Evolutionary conservation across 2,888 invertebrate genomes (phyloP).

Genomic region (Ceramica pisi): DNA sequence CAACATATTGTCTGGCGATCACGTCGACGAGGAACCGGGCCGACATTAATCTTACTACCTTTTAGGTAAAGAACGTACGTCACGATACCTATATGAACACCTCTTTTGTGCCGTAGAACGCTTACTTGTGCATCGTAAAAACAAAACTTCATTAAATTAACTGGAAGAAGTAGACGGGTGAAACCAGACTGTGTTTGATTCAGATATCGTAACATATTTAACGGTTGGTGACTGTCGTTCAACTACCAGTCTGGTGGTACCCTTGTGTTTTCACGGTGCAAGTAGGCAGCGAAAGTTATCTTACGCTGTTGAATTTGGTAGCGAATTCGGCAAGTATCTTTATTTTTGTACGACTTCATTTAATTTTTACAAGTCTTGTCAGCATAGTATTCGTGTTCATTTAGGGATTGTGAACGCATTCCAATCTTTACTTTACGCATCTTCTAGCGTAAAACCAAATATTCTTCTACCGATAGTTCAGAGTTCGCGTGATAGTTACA

Average conservation of each 20-base stretch:
- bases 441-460: constrained; percentile 37
- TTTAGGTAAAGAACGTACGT: constrained; percentile 34
- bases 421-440: constrained; percentile 30
- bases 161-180: not conserved
- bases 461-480: constrained; percentile 31
- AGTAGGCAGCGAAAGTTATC: not conserved
- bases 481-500: constrained; percentile 31
- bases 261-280: not conserved
- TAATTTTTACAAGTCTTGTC: not conserved
- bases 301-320: not conserved
- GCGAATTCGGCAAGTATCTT: not conserved
- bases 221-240: not conserved
- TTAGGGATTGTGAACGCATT: constrained; percentile 36
- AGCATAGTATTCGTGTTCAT: constrained; percentile 4
- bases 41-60: constrained; percentile 51
- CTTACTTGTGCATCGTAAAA: not conserved
- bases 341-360: not conserved
- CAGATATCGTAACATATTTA: not conserved
- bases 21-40: constrained; percentile 61
- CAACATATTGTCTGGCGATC: constrained; percentile 82
- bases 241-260: not conserved
- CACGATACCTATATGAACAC: constrained; percentile 34
- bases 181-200: not conserved
- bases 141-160: not conserved
- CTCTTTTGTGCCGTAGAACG: not conserved